A percentile compares a stretch with the other conserved stretches of the same genome.
These are phyloP conservation scores for Rhinichthys klamathensis DNA, from an alignment of 2,113 vertebrate species.

Conservation along the genomic window DNA sequence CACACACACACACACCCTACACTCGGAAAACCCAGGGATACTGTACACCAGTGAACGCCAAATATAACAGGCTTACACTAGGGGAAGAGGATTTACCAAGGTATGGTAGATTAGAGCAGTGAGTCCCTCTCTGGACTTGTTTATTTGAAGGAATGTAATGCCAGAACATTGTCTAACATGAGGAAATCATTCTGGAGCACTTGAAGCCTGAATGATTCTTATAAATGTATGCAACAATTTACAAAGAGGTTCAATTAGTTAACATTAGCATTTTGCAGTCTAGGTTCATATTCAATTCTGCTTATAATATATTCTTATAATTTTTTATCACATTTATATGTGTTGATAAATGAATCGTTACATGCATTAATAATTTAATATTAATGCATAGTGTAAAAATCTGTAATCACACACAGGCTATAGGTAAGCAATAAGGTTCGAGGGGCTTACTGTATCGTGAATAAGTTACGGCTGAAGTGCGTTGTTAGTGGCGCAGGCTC, in stretches of 20 bases:
- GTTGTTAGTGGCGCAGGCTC: no score
- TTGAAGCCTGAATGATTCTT: background rate
- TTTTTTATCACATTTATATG: no score
- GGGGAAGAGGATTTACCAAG: slow-evolving; percentile 22
- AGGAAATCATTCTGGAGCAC: background rate
- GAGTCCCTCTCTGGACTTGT: background rate
- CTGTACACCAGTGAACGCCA: slow-evolving; percentile 27
- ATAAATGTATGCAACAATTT: background rate
- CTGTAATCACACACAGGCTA: no score
- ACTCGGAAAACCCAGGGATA: slow-evolving; percentile 22
- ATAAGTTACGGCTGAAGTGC: no score
- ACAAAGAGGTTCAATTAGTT: no score
- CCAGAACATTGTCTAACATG: slow-evolving; percentile 4
- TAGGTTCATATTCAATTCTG: background rate
- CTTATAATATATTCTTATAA: no score
- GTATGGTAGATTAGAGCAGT: slow-evolving; percentile 13
- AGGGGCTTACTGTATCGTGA: no score
- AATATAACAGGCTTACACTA: slow-evolving; percentile 41
- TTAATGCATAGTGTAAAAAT: no score
- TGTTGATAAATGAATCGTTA: no score
- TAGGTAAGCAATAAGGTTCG: no score
- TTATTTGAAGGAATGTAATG: slow-evolving; percentile 6
- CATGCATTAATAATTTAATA: no score
- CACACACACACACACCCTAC: slow-evolving; percentile 1
- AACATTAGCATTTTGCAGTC: no score